phyloP scores from a whole-genome alignment of 2,113 vertebrate species.

The Rhabdornis inornatus region DNA sequence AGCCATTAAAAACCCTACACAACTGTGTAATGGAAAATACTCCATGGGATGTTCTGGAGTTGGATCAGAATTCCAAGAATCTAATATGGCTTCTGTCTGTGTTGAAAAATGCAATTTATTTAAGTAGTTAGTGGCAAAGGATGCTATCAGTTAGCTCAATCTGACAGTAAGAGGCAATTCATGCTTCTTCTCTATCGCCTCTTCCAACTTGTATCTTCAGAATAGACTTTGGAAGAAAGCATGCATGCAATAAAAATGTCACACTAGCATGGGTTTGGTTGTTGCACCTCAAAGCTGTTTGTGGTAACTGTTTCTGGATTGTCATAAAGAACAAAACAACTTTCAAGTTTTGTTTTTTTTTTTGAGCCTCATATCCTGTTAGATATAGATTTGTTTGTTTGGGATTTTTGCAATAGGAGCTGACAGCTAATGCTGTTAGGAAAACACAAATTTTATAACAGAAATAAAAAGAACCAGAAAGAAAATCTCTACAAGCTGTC shows the following conservation, averaged over 20 bases:
- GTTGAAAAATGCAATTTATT: conserved; percentile 37
- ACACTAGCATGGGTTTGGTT: not conserved
- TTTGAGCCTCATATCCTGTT: not conserved
- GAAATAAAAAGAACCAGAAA: not conserved
- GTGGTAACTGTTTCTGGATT: not conserved
- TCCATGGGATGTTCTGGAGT: not conserved
- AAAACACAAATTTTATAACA: not conserved
- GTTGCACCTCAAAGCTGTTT: not conserved
- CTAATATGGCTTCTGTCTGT: conserved; percentile 26
- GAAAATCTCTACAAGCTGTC: not conserved
- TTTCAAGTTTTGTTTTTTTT: not conserved
- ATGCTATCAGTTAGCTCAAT: conserved; percentile 15
- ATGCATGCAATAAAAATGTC: not conserved
- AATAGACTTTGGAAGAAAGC: not conserved
- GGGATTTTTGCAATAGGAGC: not conserved
- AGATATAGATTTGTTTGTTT: not conserved
- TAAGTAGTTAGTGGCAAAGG: conserved; percentile 34
- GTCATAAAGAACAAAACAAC: not conserved
- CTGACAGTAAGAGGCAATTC: conserved; percentile 5
- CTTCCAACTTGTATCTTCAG: not conserved
- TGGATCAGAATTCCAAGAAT: conserved; percentile 41
- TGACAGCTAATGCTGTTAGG: not conserved
- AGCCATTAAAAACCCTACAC: conserved; percentile 3
- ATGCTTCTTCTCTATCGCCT: not conserved
- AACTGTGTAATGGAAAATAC: not conserved